phyloP scores from a whole-genome alignment of 2,888 invertebrate species.

The Cotesia congregata region DNA sequence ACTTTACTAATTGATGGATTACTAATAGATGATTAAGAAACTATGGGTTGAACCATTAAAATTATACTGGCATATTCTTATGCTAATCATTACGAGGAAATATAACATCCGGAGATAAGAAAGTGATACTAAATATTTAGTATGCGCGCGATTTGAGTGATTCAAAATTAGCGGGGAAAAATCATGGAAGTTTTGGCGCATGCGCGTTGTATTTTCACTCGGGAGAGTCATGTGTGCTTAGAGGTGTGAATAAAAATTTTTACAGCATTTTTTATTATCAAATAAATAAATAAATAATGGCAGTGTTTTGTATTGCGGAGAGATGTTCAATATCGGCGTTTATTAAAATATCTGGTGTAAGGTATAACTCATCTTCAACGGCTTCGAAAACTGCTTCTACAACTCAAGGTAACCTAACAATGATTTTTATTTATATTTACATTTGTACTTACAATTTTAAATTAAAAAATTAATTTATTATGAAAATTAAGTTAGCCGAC shows the following conservation, averaged over 20 bases:
- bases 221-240: neutral
- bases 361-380: slow-evolving; percentile 35
- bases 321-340: slow-evolving; percentile 38
- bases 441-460: neutral
- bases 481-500: no score
- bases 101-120: slow-evolving; percentile 14
- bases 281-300: neutral
- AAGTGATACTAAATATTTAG: neutral
- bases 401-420: slow-evolving; percentile 37
- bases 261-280: neutral
- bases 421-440: slow-evolving; percentile 24
- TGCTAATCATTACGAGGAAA: slow-evolving; percentile 2
- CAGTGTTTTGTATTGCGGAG: slow-evolving; percentile 42
- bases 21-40: neutral
- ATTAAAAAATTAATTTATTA: no score
- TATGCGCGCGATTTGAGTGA: neutral
- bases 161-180: neutral
- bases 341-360: slow-evolving; percentile 39
- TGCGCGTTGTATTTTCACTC: neutral
- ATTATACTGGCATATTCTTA: neutral
- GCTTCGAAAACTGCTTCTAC: slow-evolving; percentile 37
- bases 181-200: neutral
- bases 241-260: no score
- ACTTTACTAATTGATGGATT: neutral
- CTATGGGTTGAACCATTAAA: neutral